Base-by-base conservation (phyloP, 2,888 invertebrate species). In the Agrotis exclamationis region DNA sequence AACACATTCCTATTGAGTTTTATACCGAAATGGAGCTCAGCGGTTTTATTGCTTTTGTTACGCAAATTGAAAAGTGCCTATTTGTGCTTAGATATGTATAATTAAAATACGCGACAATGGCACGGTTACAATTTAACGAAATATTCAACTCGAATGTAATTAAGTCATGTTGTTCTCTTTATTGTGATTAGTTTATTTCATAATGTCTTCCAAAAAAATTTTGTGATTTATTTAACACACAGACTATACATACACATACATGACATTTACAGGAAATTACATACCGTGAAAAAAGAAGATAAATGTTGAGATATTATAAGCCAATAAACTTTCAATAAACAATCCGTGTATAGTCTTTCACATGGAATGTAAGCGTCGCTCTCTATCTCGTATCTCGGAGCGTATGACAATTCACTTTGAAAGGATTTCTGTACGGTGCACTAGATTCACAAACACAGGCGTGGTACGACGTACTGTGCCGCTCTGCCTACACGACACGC, bases 1-100 rank as follows among this genome's bases (percentile, higher is more conserved):
- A 87, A 86, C 87, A 89, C 88, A 89, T 89, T 87, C 87, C 87
- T 88, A 89, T 88, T 89, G 86, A 86, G 87, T 86, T 88, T 88
- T 89, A 87, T 87, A 85, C 84, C 73, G 76, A 79, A 84, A 80
- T 71, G 68, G 70, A 74, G 74, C 70, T 75, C 60, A 70, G 76
- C 64, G 78, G 80, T 86, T 86, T 86, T 85, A 85, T 86, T 86
- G 79, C 82, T 83, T 82, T 85, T 79, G 77, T 80, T 79, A 84
- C 60, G 71, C 64, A 80, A 83, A 80, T 79, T 79, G 60, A 79
- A 79, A 79, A 77, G 74, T 74, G 73, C 74, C 74, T 80, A 74
- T 75, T 78, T 72, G 56, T 70, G 68, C 60, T 74, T 71, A 64
- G 53, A 60, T 59, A 73, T 59, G 45, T 77, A 74, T 72, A 72